phyloP scores from a whole-genome alignment of 2,113 vertebrate genomes.

The Oreochromis tanganicae region DNA sequence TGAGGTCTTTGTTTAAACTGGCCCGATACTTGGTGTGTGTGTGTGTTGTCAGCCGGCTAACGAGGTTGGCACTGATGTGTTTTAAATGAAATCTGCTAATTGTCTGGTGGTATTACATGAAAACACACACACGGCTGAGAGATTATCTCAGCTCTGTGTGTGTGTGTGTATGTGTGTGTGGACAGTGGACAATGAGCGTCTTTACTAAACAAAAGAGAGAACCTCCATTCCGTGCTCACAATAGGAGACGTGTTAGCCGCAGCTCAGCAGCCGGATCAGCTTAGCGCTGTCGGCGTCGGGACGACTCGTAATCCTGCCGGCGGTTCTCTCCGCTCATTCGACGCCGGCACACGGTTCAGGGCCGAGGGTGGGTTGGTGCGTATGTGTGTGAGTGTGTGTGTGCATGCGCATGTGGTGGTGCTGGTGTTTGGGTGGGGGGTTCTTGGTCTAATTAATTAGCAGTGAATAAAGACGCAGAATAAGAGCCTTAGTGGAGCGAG shows the following conservation, averaged over 20 bases:
- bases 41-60: neutral
- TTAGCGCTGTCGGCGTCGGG: neutral
- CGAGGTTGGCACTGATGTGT: neutral
- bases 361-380: neutral
- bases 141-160: constrained; percentile 23
- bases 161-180: neutral
- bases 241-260: neutral
- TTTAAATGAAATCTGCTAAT: constrained; percentile 36
- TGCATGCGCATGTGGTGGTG: neutral
- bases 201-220: constrained; percentile 30
- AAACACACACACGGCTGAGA: neutral
- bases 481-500: constrained; percentile 45
- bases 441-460: constrained; percentile 65
- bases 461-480: constrained; percentile 54
- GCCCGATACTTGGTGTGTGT: neutral
- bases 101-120: constrained; percentile 15
- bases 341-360: neutral
- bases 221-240: neutral
- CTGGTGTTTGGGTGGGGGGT: neutral
- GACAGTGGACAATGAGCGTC: constrained; percentile 41
- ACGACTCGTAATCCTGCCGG: constrained; percentile 48
- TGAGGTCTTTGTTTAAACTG: neutral
- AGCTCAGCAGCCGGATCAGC: constrained; percentile 38
- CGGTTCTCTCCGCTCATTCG: constrained; percentile 3
- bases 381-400: neutral